Base-by-base conservation (phyloP, 2,113 vertebrate genomes). In the Hucho hucho region DNA sequence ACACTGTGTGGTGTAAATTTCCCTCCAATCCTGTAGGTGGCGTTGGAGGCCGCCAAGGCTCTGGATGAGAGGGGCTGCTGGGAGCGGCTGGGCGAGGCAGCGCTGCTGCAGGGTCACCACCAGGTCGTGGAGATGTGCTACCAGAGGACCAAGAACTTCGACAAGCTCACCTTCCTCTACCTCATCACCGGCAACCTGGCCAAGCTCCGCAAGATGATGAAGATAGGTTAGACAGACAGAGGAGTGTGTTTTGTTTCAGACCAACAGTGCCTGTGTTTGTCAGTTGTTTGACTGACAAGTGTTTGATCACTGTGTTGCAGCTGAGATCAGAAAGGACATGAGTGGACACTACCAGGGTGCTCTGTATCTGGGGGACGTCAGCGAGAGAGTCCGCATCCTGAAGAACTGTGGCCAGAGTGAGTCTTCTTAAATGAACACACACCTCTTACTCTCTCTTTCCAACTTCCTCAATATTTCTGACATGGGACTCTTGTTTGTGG, bases 51-150 rank as follows among this genome's bases (percentile, higher is more conserved):
- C 0, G 96, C 97, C 64, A 97, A 98, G 83, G 97, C 96, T 0
- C 91, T 98, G 83, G 97, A 99, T 46, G 96, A 98, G 81, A 96
- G 97, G 79, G 93, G 93, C 81, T 98, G 97, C 90, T 98, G 97
- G 97, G 96, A 99, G 87, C 96, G 97, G 71, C 93, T 99, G 79
- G 97, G 97, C 0, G 96, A 97, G 78, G 96, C 95, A 0, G 96
- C 97, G 0, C 87, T 99, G 80, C 93, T 98, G 20, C 97, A 99
- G 86, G 98, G 98, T 0, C 98, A 98, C 87, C 98, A 98, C 89
- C 98, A 99, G 94, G 97, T 99, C 0, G 98, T 99, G 87, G 98
- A 99, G 88, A 99, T 99, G 98, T 98, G 98, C 91, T 99, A 99
- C 88, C 98, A 99, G 87, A 95, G 97, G 81, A 99, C 97, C 89